A percentile compares a stretch with the other conserved stretches of the same genome.
Evolutionary conservation across 1,140 invertebrate genomes (phyloP).

Genomic region (Leptonema lineaticorne): DNA sequence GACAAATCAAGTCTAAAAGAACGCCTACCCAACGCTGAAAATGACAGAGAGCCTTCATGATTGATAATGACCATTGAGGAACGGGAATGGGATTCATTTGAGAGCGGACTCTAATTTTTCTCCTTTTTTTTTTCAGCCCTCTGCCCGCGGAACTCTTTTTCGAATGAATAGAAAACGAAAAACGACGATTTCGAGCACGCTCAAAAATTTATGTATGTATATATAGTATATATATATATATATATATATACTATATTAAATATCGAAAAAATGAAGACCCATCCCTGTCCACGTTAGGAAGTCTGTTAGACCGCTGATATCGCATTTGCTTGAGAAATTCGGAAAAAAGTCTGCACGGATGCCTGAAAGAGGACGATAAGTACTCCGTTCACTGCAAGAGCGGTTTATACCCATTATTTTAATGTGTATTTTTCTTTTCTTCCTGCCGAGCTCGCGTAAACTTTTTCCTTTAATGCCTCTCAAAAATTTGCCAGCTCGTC

Average conservation of each 20-base stretch:
- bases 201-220: background rate
- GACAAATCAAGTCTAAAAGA: conserved; percentile 37
- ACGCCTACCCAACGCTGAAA: conserved; percentile 37
- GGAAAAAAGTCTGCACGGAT: conserved; percentile 7
- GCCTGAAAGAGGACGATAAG: conserved; percentile 17
- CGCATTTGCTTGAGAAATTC: conserved; percentile 26
- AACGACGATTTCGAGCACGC: background rate
- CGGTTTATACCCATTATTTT: conserved; percentile 32
- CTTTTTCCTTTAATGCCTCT: too few species aligned
- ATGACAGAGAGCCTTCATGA: conserved; percentile 41
- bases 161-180: conserved; percentile 20
- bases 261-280: conserved; percentile 24
- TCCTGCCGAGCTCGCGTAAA: background rate
- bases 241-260: conserved; percentile 38
- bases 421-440: conserved; percentile 29
- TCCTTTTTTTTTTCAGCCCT: too few species aligned
- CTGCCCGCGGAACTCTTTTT: too few species aligned
- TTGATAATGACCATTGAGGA: conserved; percentile 43
- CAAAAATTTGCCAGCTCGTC: conserved; percentile 4
- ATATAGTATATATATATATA: too few species aligned
- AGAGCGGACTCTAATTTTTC: conserved; percentile 37
- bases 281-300: background rate
- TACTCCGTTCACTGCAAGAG: background rate
- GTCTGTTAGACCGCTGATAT: conserved; percentile 32
- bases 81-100: conserved; percentile 39